phyloP scores from a whole-genome alignment of 2,113 vertebrate genomes.

The Lepisosteus oculatus region DNA sequence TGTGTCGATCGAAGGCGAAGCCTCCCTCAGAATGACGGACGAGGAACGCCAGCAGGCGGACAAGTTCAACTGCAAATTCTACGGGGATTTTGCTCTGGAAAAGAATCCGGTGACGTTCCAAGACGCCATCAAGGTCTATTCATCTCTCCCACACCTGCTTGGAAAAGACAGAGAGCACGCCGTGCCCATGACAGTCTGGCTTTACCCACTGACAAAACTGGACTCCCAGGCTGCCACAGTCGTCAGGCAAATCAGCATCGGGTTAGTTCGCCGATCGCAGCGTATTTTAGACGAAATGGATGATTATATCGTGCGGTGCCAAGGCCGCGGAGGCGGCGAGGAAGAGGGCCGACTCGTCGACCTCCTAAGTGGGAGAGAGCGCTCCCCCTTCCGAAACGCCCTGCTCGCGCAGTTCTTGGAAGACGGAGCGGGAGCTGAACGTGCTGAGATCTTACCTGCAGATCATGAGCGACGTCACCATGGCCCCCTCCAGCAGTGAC shows the following conservation, averaged over 20 bases:
- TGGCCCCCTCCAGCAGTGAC: too few relatives aligned
- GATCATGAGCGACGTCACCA: too few relatives aligned
- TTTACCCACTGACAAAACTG: constrained; percentile 45
- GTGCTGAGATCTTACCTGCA: too few relatives aligned
- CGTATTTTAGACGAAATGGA: not conserved
- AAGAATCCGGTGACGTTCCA: constrained; percentile 27
- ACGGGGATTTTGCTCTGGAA: constrained; percentile 52
- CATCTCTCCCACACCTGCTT: constrained; percentile 37
- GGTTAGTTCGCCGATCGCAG: too few relatives aligned
- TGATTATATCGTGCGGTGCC: too few relatives aligned
- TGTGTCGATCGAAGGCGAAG: constrained; percentile 21
- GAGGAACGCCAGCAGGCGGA: constrained; percentile 8
- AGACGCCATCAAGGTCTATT: constrained; percentile 47
- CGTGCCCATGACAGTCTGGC: constrained; percentile 54
- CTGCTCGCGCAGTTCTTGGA: too few relatives aligned
- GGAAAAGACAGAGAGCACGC: constrained; percentile 34
- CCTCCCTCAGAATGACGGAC: constrained; percentile 17
- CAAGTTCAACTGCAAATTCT: constrained; percentile 46
- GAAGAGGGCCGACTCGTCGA: too few relatives aligned
- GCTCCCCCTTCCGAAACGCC: too few relatives aligned
- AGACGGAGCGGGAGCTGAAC: too few relatives aligned
- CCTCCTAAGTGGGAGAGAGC: too few relatives aligned
- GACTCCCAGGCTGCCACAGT: constrained; percentile 41
- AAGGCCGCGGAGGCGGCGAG: too few relatives aligned
- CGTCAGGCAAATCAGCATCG: not conserved